Conservation (phyloP, 2,797 vertebrate genomes). For the Darevskia mixta region DNA sequence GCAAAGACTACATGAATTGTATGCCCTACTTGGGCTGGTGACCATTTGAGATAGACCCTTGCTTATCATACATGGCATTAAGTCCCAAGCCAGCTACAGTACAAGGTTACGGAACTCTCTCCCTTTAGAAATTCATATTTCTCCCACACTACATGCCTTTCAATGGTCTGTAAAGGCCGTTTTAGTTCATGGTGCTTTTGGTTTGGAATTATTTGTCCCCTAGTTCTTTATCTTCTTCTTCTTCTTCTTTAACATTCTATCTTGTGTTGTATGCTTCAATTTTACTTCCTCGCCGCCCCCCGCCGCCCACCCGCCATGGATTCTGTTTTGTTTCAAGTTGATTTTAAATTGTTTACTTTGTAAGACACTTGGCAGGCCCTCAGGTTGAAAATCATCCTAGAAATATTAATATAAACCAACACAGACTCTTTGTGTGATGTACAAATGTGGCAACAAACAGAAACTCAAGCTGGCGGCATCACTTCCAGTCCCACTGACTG, state of each 20-base stretch:
- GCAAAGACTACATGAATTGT: no score
- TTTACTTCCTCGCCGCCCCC: no score
- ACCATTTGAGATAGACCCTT: no score
- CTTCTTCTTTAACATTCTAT: neutral
- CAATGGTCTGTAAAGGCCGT: neutral
- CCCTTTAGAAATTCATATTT: neutral
- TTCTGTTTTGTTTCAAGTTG: neutral
- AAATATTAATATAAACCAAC: neutral
- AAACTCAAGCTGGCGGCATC: rapidly evolving
- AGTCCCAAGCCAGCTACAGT: no score
- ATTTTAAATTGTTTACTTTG: neutral
- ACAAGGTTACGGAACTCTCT: neutral
- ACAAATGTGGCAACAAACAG: neutral
- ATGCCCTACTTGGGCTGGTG: no score
- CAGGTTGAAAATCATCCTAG: neutral
- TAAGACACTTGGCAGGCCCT: neutral
- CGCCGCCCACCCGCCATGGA: no score
- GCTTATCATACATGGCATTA: no score
- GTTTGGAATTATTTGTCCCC: neutral
- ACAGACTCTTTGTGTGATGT: neutral
- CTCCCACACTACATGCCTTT: neutral
- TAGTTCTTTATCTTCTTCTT: neutral
- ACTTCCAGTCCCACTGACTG: slow-evolving; percentile 11
- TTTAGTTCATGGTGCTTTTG: neutral
- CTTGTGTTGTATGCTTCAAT: neutral